Conservation (phyloP, 2,797 vertebrate genomes). For the Dromococcyx pavoninus region DNA sequence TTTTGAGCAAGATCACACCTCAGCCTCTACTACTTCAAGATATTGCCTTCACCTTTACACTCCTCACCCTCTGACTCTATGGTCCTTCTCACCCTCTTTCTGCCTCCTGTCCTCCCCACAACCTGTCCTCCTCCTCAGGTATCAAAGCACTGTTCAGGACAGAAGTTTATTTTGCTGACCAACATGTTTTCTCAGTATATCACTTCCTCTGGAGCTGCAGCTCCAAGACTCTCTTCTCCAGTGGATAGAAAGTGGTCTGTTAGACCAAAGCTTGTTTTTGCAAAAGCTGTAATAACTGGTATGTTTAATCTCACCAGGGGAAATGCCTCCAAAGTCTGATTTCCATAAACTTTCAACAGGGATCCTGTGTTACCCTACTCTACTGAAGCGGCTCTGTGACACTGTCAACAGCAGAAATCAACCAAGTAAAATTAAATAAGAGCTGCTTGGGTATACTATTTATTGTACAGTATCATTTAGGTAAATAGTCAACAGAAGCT, state of each 20-base stretch:
- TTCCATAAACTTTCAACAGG: background rate
- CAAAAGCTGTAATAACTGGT: background rate
- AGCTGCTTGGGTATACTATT: background rate
- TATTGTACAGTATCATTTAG: background rate
- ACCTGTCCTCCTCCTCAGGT: background rate
- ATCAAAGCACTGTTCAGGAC: background rate
- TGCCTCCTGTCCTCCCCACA: background rate
- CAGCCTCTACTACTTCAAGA: background rate
- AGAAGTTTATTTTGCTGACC: background rate
- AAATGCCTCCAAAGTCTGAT: background rate
- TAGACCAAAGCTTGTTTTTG: background rate
- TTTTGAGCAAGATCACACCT: background rate
- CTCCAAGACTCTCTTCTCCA: background rate
- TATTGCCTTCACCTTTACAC: background rate
- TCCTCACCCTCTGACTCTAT: background rate
- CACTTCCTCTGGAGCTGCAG: background rate
- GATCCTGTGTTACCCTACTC: background rate
- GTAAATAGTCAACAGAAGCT: background rate
- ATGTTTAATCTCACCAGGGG: background rate
- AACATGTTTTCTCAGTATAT: background rate
- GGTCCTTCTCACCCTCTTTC: background rate
- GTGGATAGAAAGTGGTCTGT: background rate
- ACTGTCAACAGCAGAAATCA: background rate
- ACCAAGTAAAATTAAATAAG: background rate
- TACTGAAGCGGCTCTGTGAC: background rate